Evolutionary conservation across 2,888 invertebrate species (phyloP).

Genomic region (Rhagonycha lutea): DNA sequence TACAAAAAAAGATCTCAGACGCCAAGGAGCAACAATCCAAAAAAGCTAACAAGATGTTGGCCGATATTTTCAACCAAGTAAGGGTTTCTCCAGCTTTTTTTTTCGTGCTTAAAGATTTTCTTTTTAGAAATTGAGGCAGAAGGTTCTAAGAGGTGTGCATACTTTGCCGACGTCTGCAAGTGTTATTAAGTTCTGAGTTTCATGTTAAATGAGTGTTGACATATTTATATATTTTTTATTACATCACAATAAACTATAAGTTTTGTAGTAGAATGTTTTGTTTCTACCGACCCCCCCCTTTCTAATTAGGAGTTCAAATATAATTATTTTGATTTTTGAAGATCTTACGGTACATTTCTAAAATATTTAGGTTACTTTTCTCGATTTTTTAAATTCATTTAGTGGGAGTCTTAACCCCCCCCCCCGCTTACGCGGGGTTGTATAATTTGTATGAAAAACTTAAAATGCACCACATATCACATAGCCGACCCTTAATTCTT

Average conservation of each 20-base stretch:
- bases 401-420: too few relatives aligned
- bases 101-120: conserved; percentile 37
- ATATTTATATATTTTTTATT: conserved; percentile 5
- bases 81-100: not conserved
- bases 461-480: too few relatives aligned
- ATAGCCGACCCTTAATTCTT: too few relatives aligned
- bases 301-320: too few relatives aligned
- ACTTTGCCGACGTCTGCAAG: conserved; percentile 67
- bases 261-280: not conserved
- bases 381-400: too few relatives aligned
- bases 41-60: conserved; percentile 74
- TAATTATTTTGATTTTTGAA: too few relatives aligned
- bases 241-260: not conserved
- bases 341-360: too few relatives aligned
- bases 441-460: too few relatives aligned
- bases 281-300: not conserved
- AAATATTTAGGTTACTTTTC: too few relatives aligned
- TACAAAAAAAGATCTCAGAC: conserved; percentile 65
- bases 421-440: too few relatives aligned
- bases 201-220: not conserved
- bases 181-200: conserved; percentile 58
- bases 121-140: conserved; percentile 70
- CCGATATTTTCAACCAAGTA: conserved; percentile 77
- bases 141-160: conserved; percentile 67
- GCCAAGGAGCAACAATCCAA: conserved; percentile 60